Conservation (phyloP, 2,113 vertebrate genomes). For the Lutjanus erythropterus region DNA sequence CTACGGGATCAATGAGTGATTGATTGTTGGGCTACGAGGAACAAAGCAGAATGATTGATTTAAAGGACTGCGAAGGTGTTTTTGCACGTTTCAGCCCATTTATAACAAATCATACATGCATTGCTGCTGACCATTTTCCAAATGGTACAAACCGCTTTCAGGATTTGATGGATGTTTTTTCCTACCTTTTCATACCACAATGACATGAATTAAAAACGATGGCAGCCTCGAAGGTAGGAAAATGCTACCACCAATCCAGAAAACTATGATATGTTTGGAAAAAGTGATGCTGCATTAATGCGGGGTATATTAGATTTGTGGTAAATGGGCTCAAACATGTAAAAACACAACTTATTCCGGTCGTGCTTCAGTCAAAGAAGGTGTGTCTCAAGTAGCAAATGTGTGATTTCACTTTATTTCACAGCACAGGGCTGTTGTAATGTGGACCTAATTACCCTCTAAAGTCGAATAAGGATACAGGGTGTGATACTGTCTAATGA, state of each 20-base stretch:
- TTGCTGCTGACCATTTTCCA: conserved; percentile 20
- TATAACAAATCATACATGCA: conserved; percentile 30
- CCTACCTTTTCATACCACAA: not conserved
- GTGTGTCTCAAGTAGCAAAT: no score
- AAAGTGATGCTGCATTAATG: not conserved
- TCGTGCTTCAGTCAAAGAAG: no score
- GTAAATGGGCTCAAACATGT: conserved; percentile 4
- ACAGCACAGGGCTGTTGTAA: no score
- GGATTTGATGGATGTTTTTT: conserved; percentile 17
- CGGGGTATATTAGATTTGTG: not conserved
- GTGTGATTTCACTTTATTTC: no score
- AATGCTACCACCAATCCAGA: not conserved
- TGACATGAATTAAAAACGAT: conserved; percentile 7
- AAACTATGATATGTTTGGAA: not conserved
- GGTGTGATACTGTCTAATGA: no score
- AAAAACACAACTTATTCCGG: conserved; percentile 11
- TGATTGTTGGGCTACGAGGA: conserved; percentile 23
- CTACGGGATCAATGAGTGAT: conserved; percentile 19
- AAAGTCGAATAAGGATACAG: no score
- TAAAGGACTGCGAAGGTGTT: conserved; percentile 16
- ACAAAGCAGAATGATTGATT: conserved; percentile 47
- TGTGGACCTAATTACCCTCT: no score
- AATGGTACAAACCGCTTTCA: conserved; percentile 30
- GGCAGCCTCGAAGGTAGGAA: not conserved
- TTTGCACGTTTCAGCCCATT: conserved; percentile 35